These are phyloP conservation scores for Stratiomys singularior DNA, from an alignment of 2,888 invertebrate species.

Conservation along the genomic window DNA sequence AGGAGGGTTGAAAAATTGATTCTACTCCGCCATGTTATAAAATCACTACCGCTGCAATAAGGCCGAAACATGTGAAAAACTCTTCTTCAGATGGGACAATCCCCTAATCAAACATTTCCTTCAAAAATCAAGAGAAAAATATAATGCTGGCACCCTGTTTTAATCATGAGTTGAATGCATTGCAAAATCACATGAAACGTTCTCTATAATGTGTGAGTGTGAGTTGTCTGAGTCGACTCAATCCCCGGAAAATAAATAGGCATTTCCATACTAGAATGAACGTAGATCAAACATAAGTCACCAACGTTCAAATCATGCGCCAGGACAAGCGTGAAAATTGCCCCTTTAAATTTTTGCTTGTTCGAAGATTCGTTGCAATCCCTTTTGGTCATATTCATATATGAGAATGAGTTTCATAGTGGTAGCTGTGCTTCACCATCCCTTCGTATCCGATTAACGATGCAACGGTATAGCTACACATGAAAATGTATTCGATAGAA, in stretches of 20 bases:
- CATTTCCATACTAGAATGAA: slow-evolving; percentile 20
- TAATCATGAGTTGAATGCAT: neutral
- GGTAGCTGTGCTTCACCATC: neutral
- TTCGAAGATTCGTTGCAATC: slow-evolving; percentile 33
- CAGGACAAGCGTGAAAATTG: slow-evolving; percentile 42
- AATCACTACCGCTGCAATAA: neutral
- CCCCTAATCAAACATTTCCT: slow-evolving; percentile 8
- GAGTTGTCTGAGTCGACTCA: neutral
- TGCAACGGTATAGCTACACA: no score
- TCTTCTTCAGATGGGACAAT: neutral
- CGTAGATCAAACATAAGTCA: slow-evolving; percentile 33
- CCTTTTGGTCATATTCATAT: slow-evolving; percentile 20
- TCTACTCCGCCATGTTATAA: neutral
- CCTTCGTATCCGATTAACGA: neutral
- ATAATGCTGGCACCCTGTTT: neutral
- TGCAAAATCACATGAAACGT: neutral
- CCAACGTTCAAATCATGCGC: slow-evolving; percentile 41
- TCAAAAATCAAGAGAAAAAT: neutral
- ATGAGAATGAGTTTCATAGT: slow-evolving; percentile 3
- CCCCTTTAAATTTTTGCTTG: slow-evolving; percentile 36
- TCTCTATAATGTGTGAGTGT: neutral
- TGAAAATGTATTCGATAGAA: neutral
- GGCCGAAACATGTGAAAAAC: neutral
- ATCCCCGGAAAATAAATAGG: neutral
- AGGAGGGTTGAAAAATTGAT: slow-evolving; percentile 26